Conservation (phyloP, 2,888 invertebrate species). For the Euphydryas editha region DNA sequence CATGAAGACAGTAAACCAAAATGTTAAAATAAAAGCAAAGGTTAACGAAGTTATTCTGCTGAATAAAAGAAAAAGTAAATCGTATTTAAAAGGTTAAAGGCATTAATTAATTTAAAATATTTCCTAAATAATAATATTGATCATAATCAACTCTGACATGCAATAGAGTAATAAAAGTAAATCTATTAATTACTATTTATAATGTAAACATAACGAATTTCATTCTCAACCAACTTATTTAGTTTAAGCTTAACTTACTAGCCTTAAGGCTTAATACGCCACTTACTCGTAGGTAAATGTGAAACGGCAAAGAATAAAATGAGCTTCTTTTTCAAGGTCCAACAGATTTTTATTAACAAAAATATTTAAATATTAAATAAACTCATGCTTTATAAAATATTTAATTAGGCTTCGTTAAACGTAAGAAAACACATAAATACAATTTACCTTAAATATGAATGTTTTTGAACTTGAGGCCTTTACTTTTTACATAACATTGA, state of each 20-base stretch:
- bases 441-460: neutral
- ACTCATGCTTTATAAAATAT: too few relatives aligned
- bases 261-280: neutral
- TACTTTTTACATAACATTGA: conserved; percentile 10
- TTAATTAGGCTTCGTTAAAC: neutral
- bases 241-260: too few relatives aligned
- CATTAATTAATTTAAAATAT: neutral
- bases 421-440: neutral
- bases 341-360: neutral
- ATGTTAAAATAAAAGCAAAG: conserved; percentile 22
- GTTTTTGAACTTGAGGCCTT: neutral
- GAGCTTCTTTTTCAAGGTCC: neutral
- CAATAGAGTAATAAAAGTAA: neutral
- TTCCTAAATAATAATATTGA: neutral
- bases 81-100: conserved; percentile 30
- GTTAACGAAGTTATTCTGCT: conserved; percentile 34
- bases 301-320: neutral
- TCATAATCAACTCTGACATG: neutral
- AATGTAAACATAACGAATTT: conserved; percentile 4
- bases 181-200: neutral
- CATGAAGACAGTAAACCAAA: conserved; percentile 20
- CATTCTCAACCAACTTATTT: neutral
- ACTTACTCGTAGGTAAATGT: neutral
- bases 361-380: neutral
- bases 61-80: conserved; percentile 27